phyloP scores from a whole-genome alignment of 2,797 vertebrate species.

The Cichlasoma orientale region DNA sequence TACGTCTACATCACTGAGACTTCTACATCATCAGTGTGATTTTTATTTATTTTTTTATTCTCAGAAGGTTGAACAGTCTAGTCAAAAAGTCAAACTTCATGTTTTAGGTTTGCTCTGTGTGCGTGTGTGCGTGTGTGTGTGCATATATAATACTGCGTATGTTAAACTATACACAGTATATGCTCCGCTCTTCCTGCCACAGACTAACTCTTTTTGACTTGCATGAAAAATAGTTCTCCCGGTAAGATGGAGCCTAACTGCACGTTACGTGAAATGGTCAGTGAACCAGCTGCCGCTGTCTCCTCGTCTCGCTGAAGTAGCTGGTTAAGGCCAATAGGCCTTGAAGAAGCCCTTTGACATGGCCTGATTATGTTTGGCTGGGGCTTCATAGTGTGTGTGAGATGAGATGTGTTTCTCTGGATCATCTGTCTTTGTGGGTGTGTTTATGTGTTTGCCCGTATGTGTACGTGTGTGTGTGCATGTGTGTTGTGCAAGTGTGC shows the following conservation, averaged over 20 bases:
- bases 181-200: too few relatives aligned
- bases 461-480: constrained; percentile 6
- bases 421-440: constrained; percentile 36
- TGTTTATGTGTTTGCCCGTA: constrained; percentile 25
- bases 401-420: constrained; percentile 46
- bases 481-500: constrained; percentile 38
- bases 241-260: background rate
- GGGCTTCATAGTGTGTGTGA: constrained; percentile 40
- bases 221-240: background rate
- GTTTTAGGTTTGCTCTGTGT: too few relatives aligned
- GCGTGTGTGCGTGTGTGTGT: too few relatives aligned
- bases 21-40: too few relatives aligned
- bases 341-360: constrained; percentile 63
- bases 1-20: too few relatives aligned
- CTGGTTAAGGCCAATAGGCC: constrained; percentile 58
- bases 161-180: too few relatives aligned
- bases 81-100: too few relatives aligned
- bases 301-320: constrained; percentile 19
- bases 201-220: background rate
- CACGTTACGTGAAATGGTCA: background rate
- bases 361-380: constrained; percentile 70
- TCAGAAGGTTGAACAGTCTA: too few relatives aligned
- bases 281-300: background rate
- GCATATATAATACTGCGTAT: too few relatives aligned
- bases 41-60: too few relatives aligned